Percentiles rank a stretch among this genome's conserved stretches.
These are phyloP conservation scores for Cerastoderma edule DNA, from an alignment of 2,888 invertebrate species.

Conservation along the genomic window DNA sequence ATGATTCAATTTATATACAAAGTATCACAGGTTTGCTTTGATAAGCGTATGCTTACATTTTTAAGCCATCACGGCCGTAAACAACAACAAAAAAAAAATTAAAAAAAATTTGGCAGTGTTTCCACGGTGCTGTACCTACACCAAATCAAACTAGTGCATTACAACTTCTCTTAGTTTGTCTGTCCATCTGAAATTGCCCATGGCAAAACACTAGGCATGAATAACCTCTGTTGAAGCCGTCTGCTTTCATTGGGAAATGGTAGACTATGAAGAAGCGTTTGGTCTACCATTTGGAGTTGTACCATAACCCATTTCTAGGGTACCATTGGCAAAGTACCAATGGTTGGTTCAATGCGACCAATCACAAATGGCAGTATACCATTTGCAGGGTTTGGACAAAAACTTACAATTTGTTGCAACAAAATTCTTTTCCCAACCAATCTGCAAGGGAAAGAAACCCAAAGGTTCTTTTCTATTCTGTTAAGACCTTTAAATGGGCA, in stretches of 20 bases:
- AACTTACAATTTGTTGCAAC: too few species aligned
- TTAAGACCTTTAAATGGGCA: too few species aligned
- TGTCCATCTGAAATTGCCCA: neutral
- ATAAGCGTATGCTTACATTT: conserved; percentile 51
- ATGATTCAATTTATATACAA: conserved; percentile 58
- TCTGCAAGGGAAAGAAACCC: too few species aligned
- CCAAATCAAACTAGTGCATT: conserved; percentile 5
- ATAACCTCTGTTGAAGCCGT: neutral
- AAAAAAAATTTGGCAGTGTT: conserved; percentile 59
- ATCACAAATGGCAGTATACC: too few species aligned
- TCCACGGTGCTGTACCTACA: conserved; percentile 27
- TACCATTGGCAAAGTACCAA: neutral
- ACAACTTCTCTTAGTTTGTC: neutral
- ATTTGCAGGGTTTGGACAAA: too few species aligned
- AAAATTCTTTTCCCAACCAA: too few species aligned
- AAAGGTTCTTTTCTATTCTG: too few species aligned
- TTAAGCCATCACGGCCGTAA: conserved; percentile 10
- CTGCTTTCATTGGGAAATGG: neutral
- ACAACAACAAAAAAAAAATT: conserved; percentile 22
- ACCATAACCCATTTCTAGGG: neutral
- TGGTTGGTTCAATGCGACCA: too few species aligned
- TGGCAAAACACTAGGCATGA: neutral
- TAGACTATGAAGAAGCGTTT: neutral
- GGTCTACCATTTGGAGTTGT: neutral
- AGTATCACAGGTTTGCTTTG: conserved; percentile 74